These are phyloP conservation scores for Lagocephalus sceleratus DNA, from an alignment of 2,797 vertebrate species.

Conservation along the genomic window DNA sequence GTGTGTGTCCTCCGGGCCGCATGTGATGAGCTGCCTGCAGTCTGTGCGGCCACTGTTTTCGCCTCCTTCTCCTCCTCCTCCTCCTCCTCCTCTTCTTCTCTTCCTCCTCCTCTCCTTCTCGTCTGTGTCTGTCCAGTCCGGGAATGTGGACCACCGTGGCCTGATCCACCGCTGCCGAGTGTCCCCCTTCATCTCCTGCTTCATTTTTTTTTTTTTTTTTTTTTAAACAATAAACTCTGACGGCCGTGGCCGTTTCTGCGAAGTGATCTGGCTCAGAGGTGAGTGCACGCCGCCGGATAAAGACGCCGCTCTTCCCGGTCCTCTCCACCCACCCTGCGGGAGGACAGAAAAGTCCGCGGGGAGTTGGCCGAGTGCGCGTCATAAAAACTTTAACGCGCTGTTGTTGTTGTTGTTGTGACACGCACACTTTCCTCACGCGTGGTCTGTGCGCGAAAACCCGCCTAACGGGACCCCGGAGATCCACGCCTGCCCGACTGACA, in stretches of 20 bases:
- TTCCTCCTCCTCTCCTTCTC: slow-evolving; percentile 8
- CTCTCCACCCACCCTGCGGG: neutral
- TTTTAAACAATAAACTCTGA: neutral
- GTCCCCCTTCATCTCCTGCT: slow-evolving; percentile 29
- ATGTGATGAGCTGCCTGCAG: slow-evolving; percentile 66
- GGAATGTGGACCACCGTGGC: slow-evolving; percentile 58
- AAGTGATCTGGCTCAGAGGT: slow-evolving; percentile 43
- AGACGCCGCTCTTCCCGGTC: slow-evolving; percentile 1
- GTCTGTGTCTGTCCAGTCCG: slow-evolving; percentile 48
- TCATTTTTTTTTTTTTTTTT: neutral
- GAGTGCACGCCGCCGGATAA: slow-evolving; percentile 36
- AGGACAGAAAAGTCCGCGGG: slow-evolving; percentile 7
- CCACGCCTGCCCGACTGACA: slow-evolving; percentile 3
- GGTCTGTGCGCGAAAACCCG: slow-evolving; percentile 24
- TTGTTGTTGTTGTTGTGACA: slow-evolving; percentile 35
- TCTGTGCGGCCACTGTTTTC: slow-evolving; percentile 53
- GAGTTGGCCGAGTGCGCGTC: slow-evolving; percentile 17
- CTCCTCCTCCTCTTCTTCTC: slow-evolving; percentile 26
- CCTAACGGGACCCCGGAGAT: slow-evolving; percentile 10
- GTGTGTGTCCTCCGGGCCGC: slow-evolving; percentile 47
- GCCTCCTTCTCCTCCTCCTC: slow-evolving; percentile 35
- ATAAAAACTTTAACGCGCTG: slow-evolving; percentile 45
- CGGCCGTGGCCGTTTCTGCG: slow-evolving; percentile 18
- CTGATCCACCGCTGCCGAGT: slow-evolving; percentile 45
- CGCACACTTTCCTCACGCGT: slow-evolving; percentile 33